phyloP scores from a whole-genome alignment of 2,797 vertebrate genomes.

The Gymnodraco acuticeps region DNA sequence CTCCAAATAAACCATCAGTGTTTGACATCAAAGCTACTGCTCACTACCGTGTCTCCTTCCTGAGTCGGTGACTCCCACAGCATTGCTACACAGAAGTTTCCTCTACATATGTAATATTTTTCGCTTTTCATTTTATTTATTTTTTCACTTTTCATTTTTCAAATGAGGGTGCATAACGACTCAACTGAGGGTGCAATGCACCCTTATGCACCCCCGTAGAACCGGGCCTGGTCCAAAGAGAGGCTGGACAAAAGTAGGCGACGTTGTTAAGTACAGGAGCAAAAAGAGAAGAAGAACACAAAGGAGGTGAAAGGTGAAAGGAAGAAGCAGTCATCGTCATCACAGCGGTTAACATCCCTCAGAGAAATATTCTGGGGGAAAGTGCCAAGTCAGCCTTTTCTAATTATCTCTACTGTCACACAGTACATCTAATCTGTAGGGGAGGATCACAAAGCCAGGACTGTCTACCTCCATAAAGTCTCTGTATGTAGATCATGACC shows the following conservation, averaged over 20 bases:
- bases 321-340: slow-evolving; percentile 50
- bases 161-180: too few species aligned
- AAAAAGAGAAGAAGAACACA: slow-evolving; percentile 11
- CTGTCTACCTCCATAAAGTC: slow-evolving; percentile 36
- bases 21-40: too few species aligned
- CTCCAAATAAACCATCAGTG: too few species aligned
- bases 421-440: slow-evolving; percentile 59
- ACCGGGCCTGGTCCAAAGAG: slow-evolving; percentile 2
- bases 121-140: too few species aligned
- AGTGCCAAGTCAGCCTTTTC: slow-evolving; percentile 63
- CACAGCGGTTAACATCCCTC: slow-evolving; percentile 54
- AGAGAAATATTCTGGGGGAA: slow-evolving; percentile 42
- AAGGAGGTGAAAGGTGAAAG: slow-evolving; percentile 24
- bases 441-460: slow-evolving; percentile 33
- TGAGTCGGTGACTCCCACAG: too few species aligned
- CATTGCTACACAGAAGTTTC: too few species aligned
- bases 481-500: slow-evolving; percentile 33
- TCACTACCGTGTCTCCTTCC: too few species aligned
- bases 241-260: not conserved
- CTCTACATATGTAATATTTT: too few species aligned
- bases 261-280: slow-evolving; percentile 24
- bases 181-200: too few species aligned
- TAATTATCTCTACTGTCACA: slow-evolving; percentile 71
- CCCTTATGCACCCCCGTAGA: too few species aligned
- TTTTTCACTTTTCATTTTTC: too few species aligned